Percentiles rank a stretch among this genome's conserved stretches.
phyloP scores from a whole-genome alignment of 2,888 invertebrate species.

The Caenorhabditis sulstoni region DNA sequence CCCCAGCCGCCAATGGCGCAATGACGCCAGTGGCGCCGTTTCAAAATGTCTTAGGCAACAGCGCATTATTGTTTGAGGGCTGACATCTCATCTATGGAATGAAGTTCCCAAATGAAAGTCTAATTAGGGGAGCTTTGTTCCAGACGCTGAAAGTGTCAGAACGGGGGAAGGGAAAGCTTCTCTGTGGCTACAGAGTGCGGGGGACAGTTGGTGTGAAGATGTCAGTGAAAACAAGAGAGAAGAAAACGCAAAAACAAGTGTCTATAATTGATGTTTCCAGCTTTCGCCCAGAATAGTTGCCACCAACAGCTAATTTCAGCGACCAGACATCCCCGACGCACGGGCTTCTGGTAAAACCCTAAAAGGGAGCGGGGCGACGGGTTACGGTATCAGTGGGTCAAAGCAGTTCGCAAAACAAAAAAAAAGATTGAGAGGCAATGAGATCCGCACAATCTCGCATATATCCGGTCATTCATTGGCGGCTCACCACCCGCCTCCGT shows the following conservation, averaged over 20 bases:
- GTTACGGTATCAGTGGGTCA: too few species aligned
- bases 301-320: conserved; percentile 44
- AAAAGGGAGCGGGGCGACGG: background rate
- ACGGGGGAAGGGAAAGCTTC: background rate
- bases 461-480: conserved; percentile 56
- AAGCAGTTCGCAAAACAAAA: background rate
- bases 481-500: conserved; percentile 32
- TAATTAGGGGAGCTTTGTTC: too few species aligned
- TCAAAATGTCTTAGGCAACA: too few species aligned
- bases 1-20: too few species aligned
- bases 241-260: conserved; percentile 45
- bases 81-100: too few species aligned
- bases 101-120: too few species aligned
- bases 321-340: conserved; percentile 11
- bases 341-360: background rate
- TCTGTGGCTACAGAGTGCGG: too few species aligned
- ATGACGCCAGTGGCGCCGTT: too few species aligned
- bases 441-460: conserved; percentile 27
- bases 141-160: conserved; percentile 7
- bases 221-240: conserved; percentile 29
- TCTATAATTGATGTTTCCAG: conserved; percentile 51
- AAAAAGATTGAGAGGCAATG: background rate
- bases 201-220: conserved; percentile 24
- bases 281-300: conserved; percentile 22
- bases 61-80: too few species aligned